Evolutionary conservation across 2,888 invertebrate genomes (phyloP), one percentile per base, ranked within the genome.

Genomic region (Pocota personata): DNA sequence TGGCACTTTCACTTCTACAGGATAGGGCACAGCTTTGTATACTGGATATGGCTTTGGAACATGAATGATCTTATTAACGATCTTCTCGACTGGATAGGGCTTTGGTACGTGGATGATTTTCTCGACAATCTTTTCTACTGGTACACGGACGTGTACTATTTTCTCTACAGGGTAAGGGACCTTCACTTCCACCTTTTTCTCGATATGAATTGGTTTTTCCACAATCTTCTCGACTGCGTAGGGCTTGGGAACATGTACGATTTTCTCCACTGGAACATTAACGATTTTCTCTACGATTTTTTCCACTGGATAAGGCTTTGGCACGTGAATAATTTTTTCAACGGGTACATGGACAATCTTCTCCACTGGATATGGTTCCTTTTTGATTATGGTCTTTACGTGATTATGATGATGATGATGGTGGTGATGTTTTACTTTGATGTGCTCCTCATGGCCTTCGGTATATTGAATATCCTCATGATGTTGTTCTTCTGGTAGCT

Each of bases 331-430:
- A 87, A 94, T 93, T 77, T 94, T 94, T 89, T 94, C 92, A 8
- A 92, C 90, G 0, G 93, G 93, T 4, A 93, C 90, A 57, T 92
- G 92, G 0, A 92, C 89, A 37, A 92, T 88, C 82, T 92, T 91
- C 92, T 94, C 92, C 0, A 93, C 93, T 1, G 93, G 93, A 88
- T 94, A 93, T 1, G 94, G 94, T 80, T 93, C 90, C 66, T 93
- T 94, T 90, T 94, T 94, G 48, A 94, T 93, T 21, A 95, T 93
- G 37, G 94, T 94, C 90, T 95, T 94, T 4, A 95, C 91, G 89
- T 95, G 94, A 91, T 94, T 94, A 89, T 95, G 95, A 89, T 95
- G 95, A 89, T 95, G 95, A 88, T 95, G 95, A 88, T 95, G 95
- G 89, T 95, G 95, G 89, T 95, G 95, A 88, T 95, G 95, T 89